phyloP scores from a whole-genome alignment of 2,113 vertebrate species.

The Leucosticte australis region DNA sequence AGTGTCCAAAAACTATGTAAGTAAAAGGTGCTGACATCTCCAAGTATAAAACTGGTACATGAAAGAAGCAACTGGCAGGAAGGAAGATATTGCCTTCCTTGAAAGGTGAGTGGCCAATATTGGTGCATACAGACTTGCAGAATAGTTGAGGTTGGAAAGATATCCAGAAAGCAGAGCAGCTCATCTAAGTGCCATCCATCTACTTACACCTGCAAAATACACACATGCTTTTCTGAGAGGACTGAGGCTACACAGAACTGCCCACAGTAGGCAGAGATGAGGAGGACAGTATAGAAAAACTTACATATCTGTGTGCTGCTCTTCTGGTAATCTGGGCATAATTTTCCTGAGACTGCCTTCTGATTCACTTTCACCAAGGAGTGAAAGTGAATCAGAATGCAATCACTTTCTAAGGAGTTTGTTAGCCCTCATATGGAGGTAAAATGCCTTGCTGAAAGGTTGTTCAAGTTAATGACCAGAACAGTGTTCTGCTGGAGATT shows the following conservation, averaged over 20 bases:
- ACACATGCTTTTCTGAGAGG: neutral
- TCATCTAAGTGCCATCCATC: neutral
- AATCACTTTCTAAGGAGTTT: neutral
- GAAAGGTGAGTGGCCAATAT: neutral
- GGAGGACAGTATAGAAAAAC: neutral
- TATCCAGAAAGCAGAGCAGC: neutral
- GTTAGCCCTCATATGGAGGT: neutral
- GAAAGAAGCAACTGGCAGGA: neutral
- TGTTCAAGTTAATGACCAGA: neutral
- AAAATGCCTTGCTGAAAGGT: neutral
- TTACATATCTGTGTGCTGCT: neutral
- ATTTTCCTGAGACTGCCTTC: neutral
- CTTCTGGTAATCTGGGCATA: neutral
- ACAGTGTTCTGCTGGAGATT: neutral
- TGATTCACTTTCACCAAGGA: neutral
- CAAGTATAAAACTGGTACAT: neutral
- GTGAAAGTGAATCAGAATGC: too few relatives aligned
- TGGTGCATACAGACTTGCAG: neutral
- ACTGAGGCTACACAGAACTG: neutral
- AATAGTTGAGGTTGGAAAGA: neutral
- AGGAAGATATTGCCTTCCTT: neutral
- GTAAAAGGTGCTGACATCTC: neutral
- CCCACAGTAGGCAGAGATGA: neutral
- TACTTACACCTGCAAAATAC: neutral
- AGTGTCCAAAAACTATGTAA: neutral